Conservation (phyloP, 2,888 invertebrate genomes). For the Trichopria drosophilae region DNA sequence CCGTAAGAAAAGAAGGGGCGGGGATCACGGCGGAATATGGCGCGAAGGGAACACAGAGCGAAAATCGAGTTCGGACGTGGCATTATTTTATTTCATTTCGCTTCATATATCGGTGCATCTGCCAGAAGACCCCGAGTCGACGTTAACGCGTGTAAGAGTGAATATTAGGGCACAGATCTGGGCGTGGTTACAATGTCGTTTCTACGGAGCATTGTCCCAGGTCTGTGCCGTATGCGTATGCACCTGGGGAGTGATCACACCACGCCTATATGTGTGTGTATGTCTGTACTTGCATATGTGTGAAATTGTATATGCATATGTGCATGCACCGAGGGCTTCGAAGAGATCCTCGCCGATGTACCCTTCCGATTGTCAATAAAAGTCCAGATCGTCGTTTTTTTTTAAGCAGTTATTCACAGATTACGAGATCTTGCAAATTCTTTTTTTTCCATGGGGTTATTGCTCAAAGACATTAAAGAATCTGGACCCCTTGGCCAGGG, state of each 20-base stretch:
- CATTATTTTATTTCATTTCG: conserved; percentile 39
- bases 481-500: no score
- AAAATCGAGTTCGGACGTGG: no score
- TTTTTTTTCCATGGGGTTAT: no score
- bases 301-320: no score
- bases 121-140: conserved; percentile 40
- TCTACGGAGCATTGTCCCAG: conserved; percentile 50
- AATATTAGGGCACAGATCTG: conserved; percentile 55
- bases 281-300: no score
- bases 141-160: conserved; percentile 32
- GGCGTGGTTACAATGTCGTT: conserved; percentile 55
- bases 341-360: no score
- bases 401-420: no score
- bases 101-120: conserved; percentile 44
- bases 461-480: no score
- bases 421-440: no score
- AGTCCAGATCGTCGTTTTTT: no score
- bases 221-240: conserved; percentile 39
- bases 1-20: neutral
- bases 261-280: conserved; percentile 28
- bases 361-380: no score
- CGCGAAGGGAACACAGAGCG: conserved; percentile 7
- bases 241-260: conserved; percentile 49
- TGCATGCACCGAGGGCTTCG: no score
- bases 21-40: conserved; percentile 6